A percentile compares a stretch with the other conserved stretches of the same genome.
Conservation (phyloP, 1,140 invertebrate genomes). For the Aplysia californica region DNA sequence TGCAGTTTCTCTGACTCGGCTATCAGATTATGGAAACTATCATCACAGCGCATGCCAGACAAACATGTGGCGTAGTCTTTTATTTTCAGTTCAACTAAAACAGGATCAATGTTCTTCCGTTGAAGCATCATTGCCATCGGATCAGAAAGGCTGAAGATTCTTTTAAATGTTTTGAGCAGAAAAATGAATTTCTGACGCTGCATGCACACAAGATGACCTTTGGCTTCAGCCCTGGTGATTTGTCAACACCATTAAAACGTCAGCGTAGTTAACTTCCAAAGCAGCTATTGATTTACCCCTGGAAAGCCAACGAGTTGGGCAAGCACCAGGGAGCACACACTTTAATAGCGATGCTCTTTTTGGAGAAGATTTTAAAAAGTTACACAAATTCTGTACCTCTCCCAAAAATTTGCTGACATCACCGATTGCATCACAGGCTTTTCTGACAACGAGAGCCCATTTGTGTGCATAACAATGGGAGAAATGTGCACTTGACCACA, state of each 20-base stretch:
- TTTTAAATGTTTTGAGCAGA: background rate
- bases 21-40: background rate
- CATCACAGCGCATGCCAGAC: background rate
- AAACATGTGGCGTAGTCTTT: background rate
- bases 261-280: background rate
- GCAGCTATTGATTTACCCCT: background rate
- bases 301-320: background rate
- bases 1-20: too few relatives aligned
- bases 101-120: background rate
- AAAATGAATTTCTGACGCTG: background rate
- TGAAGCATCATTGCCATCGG: background rate
- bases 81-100: background rate
- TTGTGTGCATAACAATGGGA: background rate
- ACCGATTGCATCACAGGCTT: background rate
- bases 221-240: background rate
- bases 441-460: background rate
- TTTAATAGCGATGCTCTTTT: background rate
- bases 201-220: background rate
- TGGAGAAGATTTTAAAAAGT: background rate
- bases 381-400: background rate
- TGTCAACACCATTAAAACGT: background rate
- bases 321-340: background rate
- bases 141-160: background rate
- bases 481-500: background rate
- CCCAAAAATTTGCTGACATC: background rate